Evolutionary conservation across 2,888 invertebrate species (phyloP), one percentile per base, ranked within the genome.

Genomic region (Eretmocerus hayati): DNA sequence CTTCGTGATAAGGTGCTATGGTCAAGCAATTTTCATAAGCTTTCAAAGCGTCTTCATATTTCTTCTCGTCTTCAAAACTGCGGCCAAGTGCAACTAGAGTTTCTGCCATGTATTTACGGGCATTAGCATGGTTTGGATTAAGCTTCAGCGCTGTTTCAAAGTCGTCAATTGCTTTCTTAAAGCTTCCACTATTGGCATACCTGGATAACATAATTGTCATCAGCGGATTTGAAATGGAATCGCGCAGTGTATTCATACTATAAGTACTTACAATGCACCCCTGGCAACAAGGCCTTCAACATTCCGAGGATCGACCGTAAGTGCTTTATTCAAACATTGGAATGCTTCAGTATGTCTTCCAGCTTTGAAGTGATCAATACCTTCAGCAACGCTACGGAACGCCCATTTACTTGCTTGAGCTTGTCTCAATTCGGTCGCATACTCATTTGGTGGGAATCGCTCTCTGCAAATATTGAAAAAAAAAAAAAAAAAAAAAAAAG

Each of bases 351-450:
- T 85, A 71, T 91, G 91, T 60, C 89, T 81, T 37, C 92, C 92
- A 38, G 87, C 85, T 74, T 95, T 95, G 75, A 94, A 94, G 74
- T 90, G 88, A 65, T 89, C 87, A 62, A 95, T 93, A 20, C 95
- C 95, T 72, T 93, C 90, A n/a, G 92, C 90, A 20, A 95, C 94
- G 66, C 77, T 78, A 70, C 89, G 83, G 73, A 91, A 90, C 2
- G 93, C 93, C 90, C 91, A 91, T 72, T 90, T 90, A 69, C 88
- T 87, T 40, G 92, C 91, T 74, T 95, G 94, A 19, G 85, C 81
- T 73, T 90, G 90, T 51, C 92, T 83, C 59, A 95, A 75, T 70
- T 89, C 88, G 60, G 80, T 79, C 32, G 90, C 88, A 72, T 85
- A 90, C 63, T 93, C 92, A 58, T 83, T 78, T 55, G 85, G 79